A percentile compares a stretch with the other conserved stretches of the same genome.
These are phyloP conservation scores for Cepphus grylle DNA, from an alignment of 2,113 vertebrate species.

Conservation along the genomic window DNA sequence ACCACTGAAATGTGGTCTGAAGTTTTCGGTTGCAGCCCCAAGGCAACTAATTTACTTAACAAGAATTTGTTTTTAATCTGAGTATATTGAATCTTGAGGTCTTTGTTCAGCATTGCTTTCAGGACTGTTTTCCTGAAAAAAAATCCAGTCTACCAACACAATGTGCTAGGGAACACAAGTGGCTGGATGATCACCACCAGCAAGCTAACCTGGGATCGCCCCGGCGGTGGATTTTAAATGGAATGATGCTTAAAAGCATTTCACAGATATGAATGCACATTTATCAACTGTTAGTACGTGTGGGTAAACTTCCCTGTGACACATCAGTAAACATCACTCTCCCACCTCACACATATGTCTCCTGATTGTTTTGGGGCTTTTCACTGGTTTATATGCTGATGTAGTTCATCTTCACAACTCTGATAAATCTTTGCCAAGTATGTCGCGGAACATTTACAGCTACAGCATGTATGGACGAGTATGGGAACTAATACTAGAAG, in stretches of 20 bases:
- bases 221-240: neutral
- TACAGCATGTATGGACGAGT: neutral
- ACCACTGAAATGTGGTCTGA: neutral
- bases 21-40: neutral
- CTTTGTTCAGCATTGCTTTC: neutral
- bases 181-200: neutral
- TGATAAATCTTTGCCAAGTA: neutral
- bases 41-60: neutral
- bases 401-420: neutral
- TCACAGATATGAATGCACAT: neutral
- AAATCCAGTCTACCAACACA: neutral
- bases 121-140: neutral
- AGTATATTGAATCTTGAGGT: neutral
- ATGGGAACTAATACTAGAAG: neutral
- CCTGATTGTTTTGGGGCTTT: neutral
- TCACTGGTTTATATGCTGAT: neutral
- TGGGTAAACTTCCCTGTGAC: neutral
- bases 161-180: rapidly evolving
- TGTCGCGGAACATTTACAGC: neutral
- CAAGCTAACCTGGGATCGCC: neutral
- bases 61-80: neutral
- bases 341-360: neutral
- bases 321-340: neutral
- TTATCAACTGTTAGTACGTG: neutral
- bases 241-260: neutral